Conservation (phyloP, 2,797 vertebrate genomes). For the Dryobates pubescens region DNA sequence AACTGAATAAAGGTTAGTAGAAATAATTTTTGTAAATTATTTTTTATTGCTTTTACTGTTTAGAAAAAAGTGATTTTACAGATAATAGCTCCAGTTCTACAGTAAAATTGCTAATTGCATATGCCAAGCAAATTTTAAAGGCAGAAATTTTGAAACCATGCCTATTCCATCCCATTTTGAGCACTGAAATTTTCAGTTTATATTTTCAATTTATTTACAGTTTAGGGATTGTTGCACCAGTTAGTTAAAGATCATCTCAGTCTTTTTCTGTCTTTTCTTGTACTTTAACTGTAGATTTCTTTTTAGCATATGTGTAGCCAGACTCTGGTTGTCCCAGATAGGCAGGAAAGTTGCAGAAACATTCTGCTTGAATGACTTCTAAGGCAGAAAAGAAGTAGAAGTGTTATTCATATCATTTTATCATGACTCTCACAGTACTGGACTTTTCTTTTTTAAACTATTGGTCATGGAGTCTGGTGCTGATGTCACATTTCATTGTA, state of each 20-base stretch:
- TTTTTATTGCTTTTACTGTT: constrained; percentile 16
- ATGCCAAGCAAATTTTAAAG: neutral
- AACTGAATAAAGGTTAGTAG: neutral
- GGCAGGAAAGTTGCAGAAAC: neutral
- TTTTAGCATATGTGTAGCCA: neutral
- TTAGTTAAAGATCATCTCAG: neutral
- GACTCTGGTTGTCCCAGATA: neutral
- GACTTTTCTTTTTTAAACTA: neutral
- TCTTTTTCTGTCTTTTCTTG: neutral
- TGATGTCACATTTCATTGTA: neutral
- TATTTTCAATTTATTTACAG: neutral
- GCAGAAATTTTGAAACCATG: neutral
- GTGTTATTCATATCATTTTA: neutral
- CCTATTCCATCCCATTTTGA: neutral
- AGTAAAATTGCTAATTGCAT: neutral
- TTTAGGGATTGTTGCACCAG: neutral
- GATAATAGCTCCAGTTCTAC: neutral
- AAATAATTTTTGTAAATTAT: neutral
- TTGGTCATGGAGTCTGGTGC: neutral
- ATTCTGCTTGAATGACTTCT: neutral
- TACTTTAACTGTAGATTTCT: neutral
- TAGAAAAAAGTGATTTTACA: neutral
- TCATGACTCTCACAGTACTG: neutral
- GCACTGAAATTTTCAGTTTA: neutral
- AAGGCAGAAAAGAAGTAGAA: neutral